Evolutionary conservation across 2,888 invertebrate species (phyloP).

Genomic region (Xylocampa areola): DNA sequence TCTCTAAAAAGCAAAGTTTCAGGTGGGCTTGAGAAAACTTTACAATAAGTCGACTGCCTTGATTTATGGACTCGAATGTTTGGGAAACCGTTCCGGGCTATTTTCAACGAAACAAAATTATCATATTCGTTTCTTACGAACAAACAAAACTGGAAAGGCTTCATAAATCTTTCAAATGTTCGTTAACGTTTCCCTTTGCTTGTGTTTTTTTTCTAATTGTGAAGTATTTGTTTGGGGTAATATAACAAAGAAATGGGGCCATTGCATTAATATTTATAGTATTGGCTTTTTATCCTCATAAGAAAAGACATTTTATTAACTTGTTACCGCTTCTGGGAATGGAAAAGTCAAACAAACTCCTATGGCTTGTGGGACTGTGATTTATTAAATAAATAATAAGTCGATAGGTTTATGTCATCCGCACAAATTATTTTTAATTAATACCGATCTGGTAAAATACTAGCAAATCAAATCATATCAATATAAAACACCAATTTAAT

Average conservation of each 20-base stretch:
- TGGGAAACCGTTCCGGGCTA: constrained; percentile 32
- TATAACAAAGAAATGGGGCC: constrained; percentile 29
- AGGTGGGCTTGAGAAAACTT: constrained; percentile 41
- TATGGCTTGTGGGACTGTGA: too few species aligned
- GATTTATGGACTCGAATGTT: constrained; percentile 45
- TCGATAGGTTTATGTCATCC: too few species aligned
- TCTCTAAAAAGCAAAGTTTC: constrained; percentile 39
- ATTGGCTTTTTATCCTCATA: constrained; percentile 1
- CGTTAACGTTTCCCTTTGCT: constrained; percentile 17
- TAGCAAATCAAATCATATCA: too few species aligned
- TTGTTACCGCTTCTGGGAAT: not conserved
- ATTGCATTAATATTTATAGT: constrained; percentile 34
- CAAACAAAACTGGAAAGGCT: constrained; percentile 41
- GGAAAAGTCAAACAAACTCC: not conserved
- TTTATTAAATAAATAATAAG: too few species aligned
- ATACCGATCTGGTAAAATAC: too few species aligned
- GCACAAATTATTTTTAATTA: too few species aligned
- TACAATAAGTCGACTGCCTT: constrained; percentile 42
- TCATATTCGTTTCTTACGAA: constrained; percentile 45
- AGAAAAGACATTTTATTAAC: not conserved
- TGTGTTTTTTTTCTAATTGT: constrained; percentile 31
- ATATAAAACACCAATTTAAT: too few species aligned
- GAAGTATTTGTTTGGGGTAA: constrained; percentile 31
- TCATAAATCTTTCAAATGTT: constrained; percentile 50
- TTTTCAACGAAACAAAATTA: constrained; percentile 42